A percentile compares a stretch with the other conserved stretches of the same genome.
phyloP scores from a whole-genome alignment of 2,797 vertebrate species.

The Sciurus carolinensis region DNA sequence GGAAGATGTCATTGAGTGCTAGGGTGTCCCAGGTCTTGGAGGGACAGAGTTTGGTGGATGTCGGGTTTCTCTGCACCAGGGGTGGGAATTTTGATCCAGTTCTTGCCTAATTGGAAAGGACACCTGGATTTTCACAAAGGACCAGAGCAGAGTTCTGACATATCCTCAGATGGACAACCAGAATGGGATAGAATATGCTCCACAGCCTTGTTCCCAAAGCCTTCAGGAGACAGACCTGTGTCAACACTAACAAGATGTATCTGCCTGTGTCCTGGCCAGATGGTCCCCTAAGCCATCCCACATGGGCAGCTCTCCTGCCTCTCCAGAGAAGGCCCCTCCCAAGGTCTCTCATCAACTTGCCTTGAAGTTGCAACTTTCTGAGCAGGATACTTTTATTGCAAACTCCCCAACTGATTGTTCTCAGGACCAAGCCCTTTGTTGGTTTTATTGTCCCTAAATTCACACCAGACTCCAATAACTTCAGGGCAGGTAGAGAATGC shows the following conservation, averaged over 20 bases:
- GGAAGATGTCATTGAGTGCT: neutral
- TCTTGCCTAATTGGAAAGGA: too few relatives aligned
- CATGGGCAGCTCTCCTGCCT: neutral
- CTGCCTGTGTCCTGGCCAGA: constrained; percentile 8
- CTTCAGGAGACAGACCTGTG: neutral
- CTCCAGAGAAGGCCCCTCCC: neutral
- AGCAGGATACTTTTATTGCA: constrained; percentile 79
- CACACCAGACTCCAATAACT: constrained; percentile 83
- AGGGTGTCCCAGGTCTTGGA: neutral
- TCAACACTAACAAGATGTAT: neutral
- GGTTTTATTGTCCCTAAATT: constrained; percentile 85
- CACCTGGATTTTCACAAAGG: neutral
- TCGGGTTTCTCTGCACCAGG: neutral
- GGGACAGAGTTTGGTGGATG: neutral
- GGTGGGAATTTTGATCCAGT: neutral
- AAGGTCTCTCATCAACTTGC: neutral
- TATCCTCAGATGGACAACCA: neutral
- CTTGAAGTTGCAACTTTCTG: constrained; percentile 77
- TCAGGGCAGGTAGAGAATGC: constrained; percentile 77
- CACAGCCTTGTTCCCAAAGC: neutral
- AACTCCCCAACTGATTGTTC: constrained; percentile 65
- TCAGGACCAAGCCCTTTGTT: constrained; percentile 81
- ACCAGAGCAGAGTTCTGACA: neutral
- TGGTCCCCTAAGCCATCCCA: constrained; percentile 70
- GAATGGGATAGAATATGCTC: too few relatives aligned